phyloP scores from a whole-genome alignment of 2,888 invertebrate genomes.

The Apantesis nais region DNA sequence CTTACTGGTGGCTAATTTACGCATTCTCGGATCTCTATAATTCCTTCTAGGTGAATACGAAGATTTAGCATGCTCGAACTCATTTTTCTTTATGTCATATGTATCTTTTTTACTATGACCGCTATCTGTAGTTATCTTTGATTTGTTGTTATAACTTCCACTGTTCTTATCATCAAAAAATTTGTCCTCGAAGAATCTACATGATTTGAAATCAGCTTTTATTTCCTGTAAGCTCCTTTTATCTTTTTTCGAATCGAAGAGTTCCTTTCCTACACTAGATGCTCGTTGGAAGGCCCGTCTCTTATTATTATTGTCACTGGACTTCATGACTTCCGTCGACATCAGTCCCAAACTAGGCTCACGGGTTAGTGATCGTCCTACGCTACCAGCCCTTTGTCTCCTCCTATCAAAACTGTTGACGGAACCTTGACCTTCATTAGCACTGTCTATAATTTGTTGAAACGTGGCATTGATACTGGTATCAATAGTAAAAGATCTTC shows the following conservation, averaged over 20 bases:
- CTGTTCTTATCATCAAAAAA: slow-evolving; percentile 20
- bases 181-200: slow-evolving; percentile 46
- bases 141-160: slow-evolving; percentile 29
- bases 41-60: slow-evolving; percentile 65
- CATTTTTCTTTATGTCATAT: slow-evolving; percentile 28
- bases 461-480: slow-evolving; percentile 74
- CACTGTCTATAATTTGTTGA: slow-evolving; percentile 57
- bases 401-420: slow-evolving; percentile 61
- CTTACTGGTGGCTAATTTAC: slow-evolving; percentile 35
- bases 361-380: slow-evolving; percentile 63
- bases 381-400: slow-evolving; percentile 72
- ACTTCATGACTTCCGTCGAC: slow-evolving; percentile 16
- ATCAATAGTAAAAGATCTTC: slow-evolving; percentile 71
- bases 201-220: slow-evolving; percentile 72
- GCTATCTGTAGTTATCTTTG: slow-evolving; percentile 30
- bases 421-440: slow-evolving; percentile 51
- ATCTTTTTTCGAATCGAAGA: slow-evolving; percentile 31
- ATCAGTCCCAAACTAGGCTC: slow-evolving; percentile 46
- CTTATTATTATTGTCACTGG: slow-evolving; percentile 25
- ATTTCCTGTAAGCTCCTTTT: slow-evolving; percentile 67
- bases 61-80: slow-evolving; percentile 15
- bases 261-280: slow-evolving; percentile 69
- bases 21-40: slow-evolving; percentile 68
- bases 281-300: slow-evolving; percentile 62
- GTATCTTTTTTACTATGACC: slow-evolving; percentile 48